These are phyloP conservation scores for Pachyrhynchus sulphureomaculatus DNA, from an alignment of 1,140 invertebrate genomes.

Conservation along the genomic window DNA sequence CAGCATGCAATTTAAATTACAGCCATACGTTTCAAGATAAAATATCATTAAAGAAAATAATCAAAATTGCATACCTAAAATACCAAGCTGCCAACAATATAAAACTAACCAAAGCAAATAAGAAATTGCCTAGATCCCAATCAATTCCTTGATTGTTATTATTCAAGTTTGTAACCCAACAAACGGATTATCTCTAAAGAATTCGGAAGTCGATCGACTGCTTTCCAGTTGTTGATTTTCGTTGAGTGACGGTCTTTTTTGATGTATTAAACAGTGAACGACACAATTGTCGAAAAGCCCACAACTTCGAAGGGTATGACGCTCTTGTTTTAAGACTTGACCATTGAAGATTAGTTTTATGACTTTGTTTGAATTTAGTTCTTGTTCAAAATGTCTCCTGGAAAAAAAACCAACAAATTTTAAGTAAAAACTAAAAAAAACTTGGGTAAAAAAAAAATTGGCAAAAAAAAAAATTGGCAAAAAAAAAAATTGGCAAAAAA, in stretches of 20 bases:
- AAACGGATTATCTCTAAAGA: conserved; percentile 3
- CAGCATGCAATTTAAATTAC: no score
- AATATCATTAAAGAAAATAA: conserved; percentile 1
- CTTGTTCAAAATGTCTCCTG: conserved; percentile 79
- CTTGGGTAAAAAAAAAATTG: background rate
- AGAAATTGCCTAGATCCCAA: conserved; percentile 49
- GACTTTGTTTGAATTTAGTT: conserved; percentile 72
- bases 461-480: background rate
- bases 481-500: no score
- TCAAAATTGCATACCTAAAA: conserved; percentile 41
- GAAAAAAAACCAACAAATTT: conserved; percentile 42
- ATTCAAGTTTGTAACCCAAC: conserved; percentile 22
- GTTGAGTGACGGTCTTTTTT: conserved; percentile 48
- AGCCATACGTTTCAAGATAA: background rate
- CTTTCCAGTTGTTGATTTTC: background rate
- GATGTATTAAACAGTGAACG: conserved; percentile 82
- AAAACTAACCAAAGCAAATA: conserved; percentile 45
- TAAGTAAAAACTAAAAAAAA: background rate
- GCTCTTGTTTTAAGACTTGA: conserved; percentile 76
- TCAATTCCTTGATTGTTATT: conserved; percentile 46
- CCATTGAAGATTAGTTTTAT: conserved; percentile 88
- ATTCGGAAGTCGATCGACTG: background rate
- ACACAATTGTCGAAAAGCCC: conserved; percentile 85
- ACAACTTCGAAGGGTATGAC: conserved; percentile 71
- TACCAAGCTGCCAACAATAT: conserved; percentile 48